Evolutionary conservation across 2,797 vertebrate genomes (phyloP).

Genomic region (Pseudomugil tenellus): DNA sequence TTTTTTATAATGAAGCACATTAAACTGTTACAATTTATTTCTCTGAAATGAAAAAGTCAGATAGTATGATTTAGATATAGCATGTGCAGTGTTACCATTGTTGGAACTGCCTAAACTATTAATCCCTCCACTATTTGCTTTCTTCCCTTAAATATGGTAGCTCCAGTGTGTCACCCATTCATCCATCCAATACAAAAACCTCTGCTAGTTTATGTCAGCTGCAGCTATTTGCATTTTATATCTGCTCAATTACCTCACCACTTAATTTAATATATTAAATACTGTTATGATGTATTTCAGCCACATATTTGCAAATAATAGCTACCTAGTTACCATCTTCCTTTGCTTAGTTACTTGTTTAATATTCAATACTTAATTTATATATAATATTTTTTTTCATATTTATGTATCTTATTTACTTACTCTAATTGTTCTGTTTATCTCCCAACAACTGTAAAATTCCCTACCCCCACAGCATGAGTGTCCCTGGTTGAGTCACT

Average conservation of each 20-base stretch:
- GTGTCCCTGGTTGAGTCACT: slow-evolving; percentile 23
- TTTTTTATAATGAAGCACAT: not conserved
- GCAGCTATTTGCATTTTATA: not conserved
- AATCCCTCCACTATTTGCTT: not conserved
- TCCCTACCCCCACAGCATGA: slow-evolving; percentile 3
- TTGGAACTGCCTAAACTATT: not conserved
- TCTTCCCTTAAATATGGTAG: not conserved
- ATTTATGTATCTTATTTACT: slow-evolving; percentile 9
- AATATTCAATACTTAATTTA: not conserved
- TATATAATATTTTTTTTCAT: not conserved
- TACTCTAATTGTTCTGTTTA: not conserved
- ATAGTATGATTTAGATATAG: not conserved
- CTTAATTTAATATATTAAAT: not conserved
- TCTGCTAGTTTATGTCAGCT: not conserved
- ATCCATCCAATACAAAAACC: not conserved
- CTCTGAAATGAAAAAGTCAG: not conserved
- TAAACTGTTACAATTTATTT: not conserved
- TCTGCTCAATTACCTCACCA: not conserved
- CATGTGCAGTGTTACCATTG: not conserved
- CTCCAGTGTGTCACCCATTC: not conserved
- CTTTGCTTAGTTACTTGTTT: slow-evolving; percentile 2
- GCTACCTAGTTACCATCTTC: not conserved
- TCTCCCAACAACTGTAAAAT: slow-evolving; percentile 9
- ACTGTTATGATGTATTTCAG: not conserved
- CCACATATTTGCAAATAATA: not conserved